Percentiles rank a stretch among this genome's conserved stretches.
These are phyloP conservation scores for Paramuricea clavata DNA, from an alignment of 92 coral and sea anemone genomes.

Conservation along the genomic window DNA sequence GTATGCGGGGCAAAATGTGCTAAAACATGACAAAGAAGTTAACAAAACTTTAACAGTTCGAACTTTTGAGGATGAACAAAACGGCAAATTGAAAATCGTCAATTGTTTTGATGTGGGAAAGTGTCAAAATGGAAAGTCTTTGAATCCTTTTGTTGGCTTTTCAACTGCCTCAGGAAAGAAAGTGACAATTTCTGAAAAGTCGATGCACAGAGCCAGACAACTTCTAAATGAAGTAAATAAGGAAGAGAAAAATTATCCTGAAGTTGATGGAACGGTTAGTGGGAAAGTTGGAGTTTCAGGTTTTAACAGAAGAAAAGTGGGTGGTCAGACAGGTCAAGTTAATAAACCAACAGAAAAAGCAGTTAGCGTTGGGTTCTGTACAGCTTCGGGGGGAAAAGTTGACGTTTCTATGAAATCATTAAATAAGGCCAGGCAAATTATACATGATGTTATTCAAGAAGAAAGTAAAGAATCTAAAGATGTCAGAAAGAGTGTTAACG, in stretches of 20 bases:
- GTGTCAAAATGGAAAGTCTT: neutral
- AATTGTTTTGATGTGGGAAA: neutral
- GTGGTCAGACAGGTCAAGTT: neutral
- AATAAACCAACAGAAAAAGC: neutral
- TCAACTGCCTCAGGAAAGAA: slow-evolving; percentile 54
- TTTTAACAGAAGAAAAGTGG: neutral
- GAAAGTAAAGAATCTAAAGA: neutral
- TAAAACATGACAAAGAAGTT: neutral
- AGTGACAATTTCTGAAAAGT: slow-evolving; percentile 50
- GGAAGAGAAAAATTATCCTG: neutral
- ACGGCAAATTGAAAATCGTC: neutral
- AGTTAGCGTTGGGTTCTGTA: slow-evolving; percentile 17
- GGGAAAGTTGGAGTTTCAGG: neutral
- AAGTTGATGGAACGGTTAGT: neutral
- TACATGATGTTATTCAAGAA: neutral
- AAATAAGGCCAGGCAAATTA: slow-evolving; percentile 50
- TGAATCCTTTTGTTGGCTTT: slow-evolving; percentile 26
- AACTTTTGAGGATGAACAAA: neutral
- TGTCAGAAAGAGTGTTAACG: neutral
- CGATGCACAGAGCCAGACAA: slow-evolving; percentile 32
- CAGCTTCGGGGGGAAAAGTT: slow-evolving; percentile 49
- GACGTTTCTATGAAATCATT: slow-evolving; percentile 59
- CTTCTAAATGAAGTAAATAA: slow-evolving; percentile 18
- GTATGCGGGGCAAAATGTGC: neutral
- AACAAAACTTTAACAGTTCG: neutral